These are phyloP conservation scores for Pilophorus perplexus DNA, from an alignment of 2,888 invertebrate genomes.

Conservation along the genomic window DNA sequence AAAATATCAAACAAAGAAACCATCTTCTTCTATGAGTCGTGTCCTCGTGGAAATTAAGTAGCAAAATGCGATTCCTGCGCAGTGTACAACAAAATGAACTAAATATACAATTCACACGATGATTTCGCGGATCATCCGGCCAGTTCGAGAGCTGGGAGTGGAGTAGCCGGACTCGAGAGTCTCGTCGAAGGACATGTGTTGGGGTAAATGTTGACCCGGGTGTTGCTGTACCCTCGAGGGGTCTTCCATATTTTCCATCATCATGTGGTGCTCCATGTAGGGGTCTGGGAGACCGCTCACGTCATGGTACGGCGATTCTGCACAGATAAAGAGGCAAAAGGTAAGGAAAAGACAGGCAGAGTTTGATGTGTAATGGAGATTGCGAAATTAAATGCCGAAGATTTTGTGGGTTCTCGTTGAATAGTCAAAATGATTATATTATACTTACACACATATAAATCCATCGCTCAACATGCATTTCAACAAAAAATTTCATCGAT, in stretches of 20 bases:
- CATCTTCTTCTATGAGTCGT: too few species aligned
- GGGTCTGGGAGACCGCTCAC: constrained; percentile 89
- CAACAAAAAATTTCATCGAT: constrained; percentile 9
- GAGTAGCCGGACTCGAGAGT: constrained; percentile 91
- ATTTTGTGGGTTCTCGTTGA: too few species aligned
- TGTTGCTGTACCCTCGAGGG: constrained; percentile 58
- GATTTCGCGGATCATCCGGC: constrained; percentile 90
- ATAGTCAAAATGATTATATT: too few species aligned
- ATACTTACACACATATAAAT: constrained; percentile 27
- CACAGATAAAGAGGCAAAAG: constrained; percentile 49
- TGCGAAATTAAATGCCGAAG: too few species aligned
- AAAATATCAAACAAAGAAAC: too few species aligned
- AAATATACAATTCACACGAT: constrained; percentile 80
- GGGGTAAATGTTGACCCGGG: constrained; percentile 71
- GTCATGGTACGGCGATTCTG: constrained; percentile 91
- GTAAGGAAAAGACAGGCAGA: too few species aligned
- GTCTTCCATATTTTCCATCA: constrained; percentile 62
- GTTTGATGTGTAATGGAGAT: too few species aligned
- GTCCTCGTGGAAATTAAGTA: too few species aligned
- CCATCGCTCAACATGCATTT: constrained; percentile 29
- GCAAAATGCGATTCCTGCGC: too few species aligned
- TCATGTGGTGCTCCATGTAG: constrained; percentile 67
- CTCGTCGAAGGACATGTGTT: constrained; percentile 85
- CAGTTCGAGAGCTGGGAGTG: constrained; percentile 87
- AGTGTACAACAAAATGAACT: too few species aligned